A percentile compares a stretch with the other conserved stretches of the same genome.
phyloP scores from a whole-genome alignment of 2,888 invertebrate genomes.

The Scaptomyza cyrtandrae region DNA sequence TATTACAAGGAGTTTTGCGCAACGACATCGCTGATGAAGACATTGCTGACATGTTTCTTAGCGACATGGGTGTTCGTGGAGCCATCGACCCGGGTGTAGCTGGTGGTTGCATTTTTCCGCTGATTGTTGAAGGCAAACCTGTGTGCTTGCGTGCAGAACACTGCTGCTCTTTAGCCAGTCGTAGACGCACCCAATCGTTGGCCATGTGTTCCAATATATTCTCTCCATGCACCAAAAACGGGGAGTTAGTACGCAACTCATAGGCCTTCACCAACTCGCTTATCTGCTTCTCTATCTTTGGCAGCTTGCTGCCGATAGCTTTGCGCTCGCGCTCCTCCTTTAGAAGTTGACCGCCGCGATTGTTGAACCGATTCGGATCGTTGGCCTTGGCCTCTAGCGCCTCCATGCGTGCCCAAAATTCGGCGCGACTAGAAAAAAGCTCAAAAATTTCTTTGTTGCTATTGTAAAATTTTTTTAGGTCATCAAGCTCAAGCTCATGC shows the following conservation, averaged over 20 bases:
- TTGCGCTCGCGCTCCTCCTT: constrained; percentile 84
- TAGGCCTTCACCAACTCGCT: constrained; percentile 86
- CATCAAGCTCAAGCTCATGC: constrained; percentile 89
- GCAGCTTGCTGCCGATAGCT: constrained; percentile 89
- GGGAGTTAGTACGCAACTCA: constrained; percentile 85
- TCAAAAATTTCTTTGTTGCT: constrained; percentile 88
- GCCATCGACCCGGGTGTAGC: constrained; percentile 12
- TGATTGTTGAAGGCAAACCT: constrained; percentile 1
- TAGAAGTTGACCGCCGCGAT: constrained; percentile 93
- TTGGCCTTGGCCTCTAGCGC: constrained; percentile 90
- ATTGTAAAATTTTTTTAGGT: constrained; percentile 88
- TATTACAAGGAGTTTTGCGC: constrained; percentile 47
- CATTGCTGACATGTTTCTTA: constrained; percentile 62
- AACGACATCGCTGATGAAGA: constrained; percentile 64
- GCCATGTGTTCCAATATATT: constrained; percentile 87
- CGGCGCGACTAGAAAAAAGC: constrained; percentile 88
- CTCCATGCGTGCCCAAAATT: constrained; percentile 90
- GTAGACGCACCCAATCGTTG: constrained; percentile 87
- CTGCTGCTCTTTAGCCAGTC: constrained; percentile 75
- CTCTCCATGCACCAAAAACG: constrained; percentile 88
- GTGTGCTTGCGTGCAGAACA: constrained; percentile 85
- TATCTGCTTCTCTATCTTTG: constrained; percentile 90
- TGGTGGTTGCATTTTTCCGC: constrained; percentile 26
- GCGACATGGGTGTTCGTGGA: constrained; percentile 75
- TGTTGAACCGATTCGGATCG: constrained; percentile 93